These are phyloP conservation scores for Cossypha dichroa DNA, from an alignment of 2,797 vertebrate species.

Conservation along the genomic window DNA sequence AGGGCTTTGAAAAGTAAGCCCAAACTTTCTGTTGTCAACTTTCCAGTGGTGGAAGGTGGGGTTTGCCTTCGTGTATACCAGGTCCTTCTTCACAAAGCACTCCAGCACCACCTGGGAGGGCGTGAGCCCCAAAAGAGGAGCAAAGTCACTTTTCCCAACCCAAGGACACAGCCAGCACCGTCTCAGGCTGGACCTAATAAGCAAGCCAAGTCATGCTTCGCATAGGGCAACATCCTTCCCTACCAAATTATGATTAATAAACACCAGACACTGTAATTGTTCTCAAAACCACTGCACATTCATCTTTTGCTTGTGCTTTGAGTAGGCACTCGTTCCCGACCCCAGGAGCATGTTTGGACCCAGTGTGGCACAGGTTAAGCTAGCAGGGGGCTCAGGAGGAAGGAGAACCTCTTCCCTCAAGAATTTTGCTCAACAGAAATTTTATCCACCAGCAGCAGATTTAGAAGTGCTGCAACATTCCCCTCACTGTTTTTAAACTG, in stretches of 20 bases:
- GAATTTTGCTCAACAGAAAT: background rate
- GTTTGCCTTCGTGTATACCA: constrained; percentile 96
- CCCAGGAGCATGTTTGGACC: background rate
- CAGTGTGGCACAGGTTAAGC: background rate
- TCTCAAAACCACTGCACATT: background rate
- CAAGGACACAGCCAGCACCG: background rate
- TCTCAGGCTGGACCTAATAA: background rate
- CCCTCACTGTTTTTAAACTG: background rate
- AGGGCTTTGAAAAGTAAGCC: constrained; percentile 96
- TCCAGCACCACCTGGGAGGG: constrained; percentile 91
- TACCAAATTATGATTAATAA: background rate
- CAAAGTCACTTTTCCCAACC: constrained; percentile 41
- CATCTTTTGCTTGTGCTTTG: background rate
- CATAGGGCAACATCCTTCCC: background rate
- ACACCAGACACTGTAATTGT: constrained; percentile 4
- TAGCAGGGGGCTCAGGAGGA: background rate
- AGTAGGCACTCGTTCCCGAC: background rate
- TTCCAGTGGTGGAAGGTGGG: constrained; percentile 99
- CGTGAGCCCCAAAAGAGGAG: constrained; percentile 34
- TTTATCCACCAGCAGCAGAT: background rate
- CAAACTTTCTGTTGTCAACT: constrained; percentile 94
- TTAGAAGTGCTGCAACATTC: background rate
- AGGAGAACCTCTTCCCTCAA: background rate
- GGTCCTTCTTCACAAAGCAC: constrained; percentile 94
- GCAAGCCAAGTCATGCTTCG: background rate